Percentiles rank a stretch among this genome's conserved stretches.
These are phyloP conservation scores for Xylota segnis DNA, from an alignment of 2,888 invertebrate species.

Conservation along the genomic window DNA sequence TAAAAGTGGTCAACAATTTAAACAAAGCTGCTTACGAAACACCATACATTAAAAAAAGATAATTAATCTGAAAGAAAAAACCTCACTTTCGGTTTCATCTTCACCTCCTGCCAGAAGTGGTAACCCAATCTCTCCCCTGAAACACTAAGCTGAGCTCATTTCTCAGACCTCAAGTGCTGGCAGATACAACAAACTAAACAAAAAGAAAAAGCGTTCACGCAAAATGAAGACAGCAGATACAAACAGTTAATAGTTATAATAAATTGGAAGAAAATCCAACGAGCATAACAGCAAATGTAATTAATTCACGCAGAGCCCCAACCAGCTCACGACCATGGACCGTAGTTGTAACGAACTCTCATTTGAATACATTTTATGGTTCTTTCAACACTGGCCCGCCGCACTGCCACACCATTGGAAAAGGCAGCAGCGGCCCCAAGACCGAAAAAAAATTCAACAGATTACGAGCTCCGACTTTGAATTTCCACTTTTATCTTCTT, in stretches of 20 bases:
- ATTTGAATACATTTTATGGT: slow-evolving; percentile 54
- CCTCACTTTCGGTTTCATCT: slow-evolving; percentile 10
- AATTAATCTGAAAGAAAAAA: slow-evolving; percentile 33
- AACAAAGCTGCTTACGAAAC: not conserved
- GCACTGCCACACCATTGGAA: not conserved
- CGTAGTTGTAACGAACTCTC: slow-evolving; percentile 21
- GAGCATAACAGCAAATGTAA: slow-evolving; percentile 36
- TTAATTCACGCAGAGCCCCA: slow-evolving; percentile 66
- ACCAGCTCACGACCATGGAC: slow-evolving; percentile 36
- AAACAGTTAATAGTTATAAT: slow-evolving; percentile 45
- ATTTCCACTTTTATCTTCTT: slow-evolving; percentile 17
- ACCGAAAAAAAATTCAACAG: not conserved
- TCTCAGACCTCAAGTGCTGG: slow-evolving; percentile 28
- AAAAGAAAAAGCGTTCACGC: slow-evolving; percentile 7
- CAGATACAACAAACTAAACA: not conserved
- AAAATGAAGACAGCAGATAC: slow-evolving; percentile 22
- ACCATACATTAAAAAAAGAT: slow-evolving; percentile 6
- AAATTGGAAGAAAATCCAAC: slow-evolving; percentile 42
- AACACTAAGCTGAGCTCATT: slow-evolving; percentile 34
- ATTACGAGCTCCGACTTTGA: slow-evolving; percentile 5
- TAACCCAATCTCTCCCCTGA: slow-evolving; percentile 27
- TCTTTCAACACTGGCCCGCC: slow-evolving; percentile 37
- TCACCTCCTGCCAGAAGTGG: not conserved
- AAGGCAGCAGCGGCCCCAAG: not conserved
- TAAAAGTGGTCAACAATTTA: slow-evolving; percentile 17